Evolutionary conservation across 2,797 vertebrate species (phyloP), one percentile per base, ranked within the genome.

Genomic region (Leptodactylus fallax): DNA sequence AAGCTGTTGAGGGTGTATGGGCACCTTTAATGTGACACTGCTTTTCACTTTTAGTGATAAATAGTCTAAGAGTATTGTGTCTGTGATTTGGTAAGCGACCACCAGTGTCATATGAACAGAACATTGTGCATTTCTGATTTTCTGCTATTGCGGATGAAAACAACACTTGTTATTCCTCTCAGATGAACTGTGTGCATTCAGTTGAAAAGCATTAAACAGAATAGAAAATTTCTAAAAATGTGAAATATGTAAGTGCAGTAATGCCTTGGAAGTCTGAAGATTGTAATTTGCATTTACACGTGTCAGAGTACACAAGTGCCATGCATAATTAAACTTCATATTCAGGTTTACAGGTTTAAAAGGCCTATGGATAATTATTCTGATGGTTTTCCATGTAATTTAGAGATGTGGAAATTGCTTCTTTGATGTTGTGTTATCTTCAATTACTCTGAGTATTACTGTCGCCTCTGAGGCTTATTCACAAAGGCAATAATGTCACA

Each of bases 331-430:
- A 81, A 61, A 69, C 60, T 49, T 81, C 19, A 65, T 55, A 81
- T 77, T 82, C 60, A 82, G 80, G 67, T 85, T 85, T 51, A 76
- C 83, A 67, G 67, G 76, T 79, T 84, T 85, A 71, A 87, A 78
- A 83, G 16, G 80, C 58, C 55, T 74, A 61, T 87, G 56, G 11
- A 74, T 56, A 91, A 91, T 87, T 92, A 80, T 77, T 90, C 90
- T 78, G 91, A 88, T 91, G 56, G 86, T 77, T 91, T 90, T 90
- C 72, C 88, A 90, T 87, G 84, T 12, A 90, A 76, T 81, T 87
- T 90, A 49, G 83, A 49, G 90, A 91, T 91, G 90, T 27, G 89
- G 89, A 19, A 87, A 58, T n/a, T 87, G 90, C 69, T 90, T 92
- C 88, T 87, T 91, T 87, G 74, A 78, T 83, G 81, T 87, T 78